Evolutionary conservation across 2,113 vertebrate species (phyloP).

Genomic region (Tachysurus fulvidraco): DNA sequence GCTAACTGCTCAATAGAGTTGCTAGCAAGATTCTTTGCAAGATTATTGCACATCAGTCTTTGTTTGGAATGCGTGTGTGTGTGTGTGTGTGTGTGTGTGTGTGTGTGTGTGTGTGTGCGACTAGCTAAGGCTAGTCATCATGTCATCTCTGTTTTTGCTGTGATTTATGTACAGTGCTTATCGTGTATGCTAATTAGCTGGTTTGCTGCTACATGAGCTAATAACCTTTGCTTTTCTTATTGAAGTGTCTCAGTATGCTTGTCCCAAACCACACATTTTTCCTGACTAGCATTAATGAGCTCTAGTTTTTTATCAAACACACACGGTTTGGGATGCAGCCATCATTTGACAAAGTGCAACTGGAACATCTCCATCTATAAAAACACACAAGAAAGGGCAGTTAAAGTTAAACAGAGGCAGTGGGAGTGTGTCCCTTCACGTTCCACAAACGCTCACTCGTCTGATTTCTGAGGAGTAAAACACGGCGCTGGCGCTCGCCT

Average conservation of each 20-base stretch:
- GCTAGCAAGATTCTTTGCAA: too few relatives aligned
- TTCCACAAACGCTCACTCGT: constrained; percentile 53
- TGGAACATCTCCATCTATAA: constrained; percentile 34
- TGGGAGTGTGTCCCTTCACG: constrained; percentile 52
- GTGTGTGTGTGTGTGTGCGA: too few relatives aligned
- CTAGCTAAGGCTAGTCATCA: too few relatives aligned
- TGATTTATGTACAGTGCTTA: background rate
- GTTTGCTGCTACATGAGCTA: background rate
- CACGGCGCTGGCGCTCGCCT: constrained; percentile 63
- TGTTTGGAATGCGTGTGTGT: too few relatives aligned
- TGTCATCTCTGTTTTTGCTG: background rate
- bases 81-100: too few relatives aligned
- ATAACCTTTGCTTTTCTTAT: background rate
- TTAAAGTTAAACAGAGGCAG: constrained; percentile 59
- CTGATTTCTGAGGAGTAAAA: constrained; percentile 67
- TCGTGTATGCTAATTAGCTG: background rate
- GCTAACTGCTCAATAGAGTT: too few relatives aligned
- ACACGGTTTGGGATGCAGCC: constrained; percentile 18
- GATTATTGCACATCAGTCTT: too few relatives aligned
- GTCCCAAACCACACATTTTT: constrained; percentile 8
- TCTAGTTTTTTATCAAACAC: constrained; percentile 3
- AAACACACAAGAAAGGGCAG: constrained; percentile 60
- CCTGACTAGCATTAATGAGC: constrained; percentile 14
- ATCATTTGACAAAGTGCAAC: constrained; percentile 38
- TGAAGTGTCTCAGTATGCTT: background rate